These are phyloP conservation scores for Siniperca undulata DNA, from an alignment of 2,797 vertebrate species.

Conservation along the genomic window DNA sequence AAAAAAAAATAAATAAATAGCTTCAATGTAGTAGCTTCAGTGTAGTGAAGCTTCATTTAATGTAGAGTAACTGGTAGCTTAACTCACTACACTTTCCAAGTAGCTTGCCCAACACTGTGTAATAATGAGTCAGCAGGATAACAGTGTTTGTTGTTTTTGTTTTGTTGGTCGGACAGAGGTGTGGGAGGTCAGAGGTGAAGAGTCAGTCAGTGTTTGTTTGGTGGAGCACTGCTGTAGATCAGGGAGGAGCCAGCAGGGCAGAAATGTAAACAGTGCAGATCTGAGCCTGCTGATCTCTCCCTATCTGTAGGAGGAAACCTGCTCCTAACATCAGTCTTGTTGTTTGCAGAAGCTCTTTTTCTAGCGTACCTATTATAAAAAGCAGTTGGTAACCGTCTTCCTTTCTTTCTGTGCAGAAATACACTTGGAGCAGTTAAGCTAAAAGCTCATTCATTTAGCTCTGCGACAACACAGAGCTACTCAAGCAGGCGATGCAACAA, in stretches of 20 bases:
- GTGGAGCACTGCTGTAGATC: slow-evolving; percentile 59
- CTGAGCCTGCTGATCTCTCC: slow-evolving; percentile 59
- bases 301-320: slow-evolving; percentile 41
- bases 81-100: no score
- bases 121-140: slow-evolving; percentile 22
- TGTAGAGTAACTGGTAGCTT: no score
- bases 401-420: slow-evolving; percentile 7
- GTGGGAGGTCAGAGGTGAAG: slow-evolving; percentile 69
- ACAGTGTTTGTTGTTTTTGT: slow-evolving; percentile 50
- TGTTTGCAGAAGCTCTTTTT: slow-evolving; percentile 41
- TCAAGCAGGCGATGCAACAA: slow-evolving; percentile 39
- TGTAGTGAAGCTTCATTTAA: no score
- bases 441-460: slow-evolving; percentile 40
- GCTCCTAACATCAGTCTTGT: slow-evolving; percentile 17
- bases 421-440: slow-evolving; percentile 22
- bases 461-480: slow-evolving; percentile 25
- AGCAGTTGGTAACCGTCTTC: slow-evolving; percentile 15
- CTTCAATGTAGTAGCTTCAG: no score
- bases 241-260: slow-evolving; percentile 67
- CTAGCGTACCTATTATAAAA: slow-evolving; percentile 12
- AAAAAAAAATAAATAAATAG: no score
- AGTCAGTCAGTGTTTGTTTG: slow-evolving; percentile 67
- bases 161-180: slow-evolving; percentile 50
- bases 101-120: no score
- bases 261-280: slow-evolving; percentile 79